Conservation (phyloP, 35 echinoderm and acorn worm genomes). For the Apostichopus californicus region DNA sequence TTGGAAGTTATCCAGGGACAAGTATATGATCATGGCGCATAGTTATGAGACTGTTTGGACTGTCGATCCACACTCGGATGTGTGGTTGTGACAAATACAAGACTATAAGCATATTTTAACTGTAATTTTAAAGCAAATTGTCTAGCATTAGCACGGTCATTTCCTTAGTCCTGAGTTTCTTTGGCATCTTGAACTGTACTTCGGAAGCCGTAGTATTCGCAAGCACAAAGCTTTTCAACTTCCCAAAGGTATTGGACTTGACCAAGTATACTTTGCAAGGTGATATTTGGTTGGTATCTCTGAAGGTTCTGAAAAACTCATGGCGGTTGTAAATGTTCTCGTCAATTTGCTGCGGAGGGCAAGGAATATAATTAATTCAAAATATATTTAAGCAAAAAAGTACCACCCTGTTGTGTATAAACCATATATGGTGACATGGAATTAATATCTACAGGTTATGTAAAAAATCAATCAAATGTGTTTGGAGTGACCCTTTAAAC, state of each 20-base stretch:
- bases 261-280: slow-evolving; percentile 48
- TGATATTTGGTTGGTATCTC: slow-evolving; percentile 2
- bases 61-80: too few relatives aligned
- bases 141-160: background rate
- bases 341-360: slow-evolving; percentile 24
- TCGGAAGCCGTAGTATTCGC: slow-evolving; percentile 51
- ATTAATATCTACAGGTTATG: too few relatives aligned
- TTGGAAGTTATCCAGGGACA: too few relatives aligned
- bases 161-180: slow-evolving; percentile 30
- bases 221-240: slow-evolving; percentile 56
- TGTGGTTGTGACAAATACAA: too few relatives aligned
- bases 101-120: too few relatives aligned
- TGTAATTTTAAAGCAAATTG: background rate
- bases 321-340: slow-evolving; percentile 30
- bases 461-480: too few relatives aligned
- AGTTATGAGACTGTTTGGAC: too few relatives aligned
- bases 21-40: too few relatives aligned
- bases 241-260: slow-evolving; percentile 51
- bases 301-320: slow-evolving; percentile 31
- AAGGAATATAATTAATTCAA: background rate
- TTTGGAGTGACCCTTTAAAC: too few relatives aligned
- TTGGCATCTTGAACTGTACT: slow-evolving; percentile 66
- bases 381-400: too few relatives aligned
- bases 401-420: too few relatives aligned
- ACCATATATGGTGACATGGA: too few relatives aligned